Conservation (phyloP, 2,113 vertebrate species). For the Xiphophorus hellerii region DNA sequence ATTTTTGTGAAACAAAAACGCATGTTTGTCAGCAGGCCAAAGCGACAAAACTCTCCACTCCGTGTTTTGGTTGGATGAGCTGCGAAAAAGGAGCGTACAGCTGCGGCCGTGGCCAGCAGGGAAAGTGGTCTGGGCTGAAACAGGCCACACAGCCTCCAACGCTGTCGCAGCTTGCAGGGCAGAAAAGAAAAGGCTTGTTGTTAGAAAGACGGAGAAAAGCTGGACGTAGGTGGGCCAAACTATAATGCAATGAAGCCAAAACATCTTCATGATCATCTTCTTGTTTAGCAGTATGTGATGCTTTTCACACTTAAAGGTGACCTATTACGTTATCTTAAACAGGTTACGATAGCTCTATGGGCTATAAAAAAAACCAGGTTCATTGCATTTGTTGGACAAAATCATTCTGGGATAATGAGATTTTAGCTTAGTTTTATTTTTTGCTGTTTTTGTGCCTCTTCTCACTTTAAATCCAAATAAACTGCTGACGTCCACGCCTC, state of each 20-base stretch:
- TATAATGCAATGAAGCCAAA: conserved; percentile 53
- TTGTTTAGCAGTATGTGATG: conserved; percentile 19
- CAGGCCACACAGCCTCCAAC: conserved; percentile 57
- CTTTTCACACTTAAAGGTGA: conserved; percentile 30
- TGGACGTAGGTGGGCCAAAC: conserved; percentile 61
- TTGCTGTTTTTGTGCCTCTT: too few species aligned
- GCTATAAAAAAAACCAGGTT: too few species aligned
- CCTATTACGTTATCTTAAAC: too few species aligned
- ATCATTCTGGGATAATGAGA: too few species aligned
- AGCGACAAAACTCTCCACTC: conserved; percentile 34
- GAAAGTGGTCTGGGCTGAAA: conserved; percentile 46
- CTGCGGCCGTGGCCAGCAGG: conserved; percentile 31
- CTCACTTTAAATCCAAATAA: too few species aligned
- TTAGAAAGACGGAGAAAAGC: conserved; percentile 61
- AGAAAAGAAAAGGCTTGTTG: conserved; percentile 57
- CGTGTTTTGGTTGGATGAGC: conserved; percentile 56
- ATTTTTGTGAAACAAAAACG: conserved; percentile 58
- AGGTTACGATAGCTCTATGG: too few species aligned
- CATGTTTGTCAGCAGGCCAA: conserved; percentile 64
- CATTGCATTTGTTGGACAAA: too few species aligned
- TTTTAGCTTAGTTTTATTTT: too few species aligned
- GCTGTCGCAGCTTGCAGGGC: conserved; percentile 54
- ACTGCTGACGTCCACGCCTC: too few species aligned
- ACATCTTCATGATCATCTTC: conserved; percentile 34
- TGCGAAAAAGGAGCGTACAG: conserved; percentile 47